Percentiles rank a stretch among this genome's conserved stretches.
Evolutionary conservation across 2,888 invertebrate species (phyloP).

Genomic region (Lutraria lutraria): DNA sequence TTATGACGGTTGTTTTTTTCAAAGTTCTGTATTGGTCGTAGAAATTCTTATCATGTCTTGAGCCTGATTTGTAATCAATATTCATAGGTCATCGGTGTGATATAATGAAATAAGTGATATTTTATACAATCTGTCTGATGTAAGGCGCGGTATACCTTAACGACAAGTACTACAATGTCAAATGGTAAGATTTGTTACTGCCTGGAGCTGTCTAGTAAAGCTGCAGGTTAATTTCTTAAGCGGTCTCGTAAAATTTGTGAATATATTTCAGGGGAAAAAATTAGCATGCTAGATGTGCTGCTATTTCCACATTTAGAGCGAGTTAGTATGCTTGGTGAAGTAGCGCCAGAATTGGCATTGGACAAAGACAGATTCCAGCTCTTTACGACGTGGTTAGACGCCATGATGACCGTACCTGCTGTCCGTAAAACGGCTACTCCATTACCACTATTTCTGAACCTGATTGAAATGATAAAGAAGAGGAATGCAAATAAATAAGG

Average conservation of each 20-base stretch:
- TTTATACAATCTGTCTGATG: neutral
- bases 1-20: too few species aligned
- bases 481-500: conserved; percentile 37
- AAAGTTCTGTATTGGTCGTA: too few species aligned
- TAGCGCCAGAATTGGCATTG: conserved; percentile 28
- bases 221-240: neutral
- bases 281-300: conserved; percentile 64
- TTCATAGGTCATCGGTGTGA: neutral
- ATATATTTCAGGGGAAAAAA: conserved; percentile 58
- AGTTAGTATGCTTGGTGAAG: conserved; percentile 11
- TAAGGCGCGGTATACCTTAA: neutral
- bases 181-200: neutral
- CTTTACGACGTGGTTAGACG: conserved; percentile 58
- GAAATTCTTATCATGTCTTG: too few species aligned
- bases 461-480: neutral
- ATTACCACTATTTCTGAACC: neutral
- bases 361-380: conserved; percentile 53
- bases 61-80: too few species aligned
- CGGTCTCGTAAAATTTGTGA: neutral
- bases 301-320: conserved; percentile 70
- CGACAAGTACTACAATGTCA: too few species aligned
- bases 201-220: neutral
- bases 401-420: conserved; percentile 62
- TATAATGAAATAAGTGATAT: neutral
- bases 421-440: conserved; percentile 61